Conservation (phyloP, 1,140 invertebrate species). For the Calliphora vicina region DNA sequence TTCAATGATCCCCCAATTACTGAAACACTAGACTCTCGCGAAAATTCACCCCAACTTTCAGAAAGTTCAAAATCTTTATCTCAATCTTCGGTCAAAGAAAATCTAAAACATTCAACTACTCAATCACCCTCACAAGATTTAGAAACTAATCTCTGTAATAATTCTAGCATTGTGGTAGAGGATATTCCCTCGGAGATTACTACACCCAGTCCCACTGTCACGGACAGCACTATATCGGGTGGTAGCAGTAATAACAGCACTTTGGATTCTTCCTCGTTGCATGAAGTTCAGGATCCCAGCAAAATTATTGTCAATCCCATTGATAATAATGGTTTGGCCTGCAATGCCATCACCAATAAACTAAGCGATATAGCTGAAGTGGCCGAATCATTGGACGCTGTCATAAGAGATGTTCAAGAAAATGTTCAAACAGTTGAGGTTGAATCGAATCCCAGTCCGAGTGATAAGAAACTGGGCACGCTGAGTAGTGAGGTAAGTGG, state of each 20-base stretch:
- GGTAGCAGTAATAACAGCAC: slow-evolving; percentile 38
- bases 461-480: slow-evolving; percentile 54
- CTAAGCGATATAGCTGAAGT: slow-evolving; percentile 72
- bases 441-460: slow-evolving; percentile 15
- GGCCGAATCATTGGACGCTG: slow-evolving; percentile 72
- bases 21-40: background rate
- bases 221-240: slow-evolving; percentile 43
- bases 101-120: background rate
- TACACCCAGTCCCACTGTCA: slow-evolving; percentile 47
- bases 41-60: background rate
- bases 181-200: slow-evolving; percentile 45
- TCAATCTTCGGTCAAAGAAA: background rate
- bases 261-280: slow-evolving; percentile 38
- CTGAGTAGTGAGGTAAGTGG: slow-evolving; percentile 51
- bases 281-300: slow-evolving; percentile 29
- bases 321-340: slow-evolving; percentile 69
- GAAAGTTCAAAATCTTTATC: background rate
- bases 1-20: too few species aligned
- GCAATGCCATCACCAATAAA: slow-evolving; percentile 72
- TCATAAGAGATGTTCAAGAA: slow-evolving; percentile 66
- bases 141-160: slow-evolving; percentile 33
- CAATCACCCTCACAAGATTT: background rate
- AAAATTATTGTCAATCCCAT: slow-evolving; percentile 45
- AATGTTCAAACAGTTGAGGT: slow-evolving; percentile 38
- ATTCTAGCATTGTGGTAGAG: slow-evolving; percentile 58